Conservation (phyloP, 2,888 invertebrate genomes). For the Euzophera pinguis region DNA sequence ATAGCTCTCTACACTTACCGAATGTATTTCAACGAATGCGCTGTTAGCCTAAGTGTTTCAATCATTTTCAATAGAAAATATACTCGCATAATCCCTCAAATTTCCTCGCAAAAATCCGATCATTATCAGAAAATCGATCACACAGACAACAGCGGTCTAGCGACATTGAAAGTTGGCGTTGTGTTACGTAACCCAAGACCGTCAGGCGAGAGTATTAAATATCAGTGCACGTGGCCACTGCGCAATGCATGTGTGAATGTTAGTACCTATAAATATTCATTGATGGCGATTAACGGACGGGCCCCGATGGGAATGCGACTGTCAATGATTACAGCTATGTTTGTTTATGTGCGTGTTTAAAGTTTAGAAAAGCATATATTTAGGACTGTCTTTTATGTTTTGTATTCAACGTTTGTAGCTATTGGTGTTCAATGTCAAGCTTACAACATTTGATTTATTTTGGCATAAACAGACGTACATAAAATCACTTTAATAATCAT, state of each 20-base stretch:
- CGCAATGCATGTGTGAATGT: constrained; percentile 23
- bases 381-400: too few relatives aligned
- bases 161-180: constrained; percentile 76
- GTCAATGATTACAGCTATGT: not conserved
- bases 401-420: too few relatives aligned
- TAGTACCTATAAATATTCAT: constrained; percentile 11
- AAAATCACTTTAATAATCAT: too few relatives aligned
- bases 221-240: constrained; percentile 65
- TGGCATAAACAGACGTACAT: too few relatives aligned
- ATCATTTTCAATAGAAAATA: too few relatives aligned
- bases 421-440: too few relatives aligned
- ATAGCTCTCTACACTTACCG: too few relatives aligned
- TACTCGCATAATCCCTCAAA: not conserved
- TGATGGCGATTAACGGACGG: not conserved
- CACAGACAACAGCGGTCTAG: constrained; percentile 26
- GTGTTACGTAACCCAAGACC: constrained; percentile 72
- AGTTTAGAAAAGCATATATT: not conserved
- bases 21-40: too few relatives aligned
- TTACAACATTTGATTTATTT: too few relatives aligned
- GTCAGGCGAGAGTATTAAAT: constrained; percentile 58
- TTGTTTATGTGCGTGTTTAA: not conserved
- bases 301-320: not conserved
- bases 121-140: constrained; percentile 3
- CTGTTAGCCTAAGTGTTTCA: too few relatives aligned
- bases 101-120: not conserved